These are phyloP conservation scores for Tetheella fluctuosa DNA, from an alignment of 2,888 invertebrate species.

Conservation along the genomic window DNA sequence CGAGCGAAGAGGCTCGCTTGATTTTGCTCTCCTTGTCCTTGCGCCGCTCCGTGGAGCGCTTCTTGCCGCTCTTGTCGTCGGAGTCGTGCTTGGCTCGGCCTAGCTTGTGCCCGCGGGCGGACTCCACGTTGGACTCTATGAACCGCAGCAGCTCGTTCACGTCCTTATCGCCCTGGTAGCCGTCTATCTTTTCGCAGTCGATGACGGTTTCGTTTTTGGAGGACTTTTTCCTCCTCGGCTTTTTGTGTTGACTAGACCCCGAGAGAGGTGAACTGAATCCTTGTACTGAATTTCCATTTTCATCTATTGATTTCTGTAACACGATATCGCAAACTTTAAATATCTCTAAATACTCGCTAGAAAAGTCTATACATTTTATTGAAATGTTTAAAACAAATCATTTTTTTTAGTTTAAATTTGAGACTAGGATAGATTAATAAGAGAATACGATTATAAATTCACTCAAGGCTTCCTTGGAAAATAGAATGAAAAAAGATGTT, in stretches of 20 bases:
- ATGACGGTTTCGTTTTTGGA: constrained; percentile 84
- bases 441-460: too few species aligned
- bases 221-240: constrained; percentile 84
- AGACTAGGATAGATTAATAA: too few species aligned
- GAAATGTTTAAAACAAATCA: too few species aligned
- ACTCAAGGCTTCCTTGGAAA: background rate
- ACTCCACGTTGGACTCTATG: constrained; percentile 87
- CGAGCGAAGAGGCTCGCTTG: constrained; percentile 91
- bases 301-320: constrained; percentile 88
- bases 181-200: constrained; percentile 87
- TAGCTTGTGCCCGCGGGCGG: constrained; percentile 62
- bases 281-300: constrained; percentile 91
- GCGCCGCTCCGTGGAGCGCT: constrained; percentile 79
- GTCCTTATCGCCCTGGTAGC: constrained; percentile 91
- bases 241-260: constrained; percentile 81
- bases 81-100: constrained; percentile 69
- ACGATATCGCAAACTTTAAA: constrained; percentile 4
- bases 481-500: background rate
- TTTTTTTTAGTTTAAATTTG: too few species aligned
- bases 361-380: too few species aligned
- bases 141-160: constrained; percentile 90
- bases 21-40: constrained; percentile 72
- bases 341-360: too few species aligned
- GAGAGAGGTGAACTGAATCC: constrained; percentile 77
- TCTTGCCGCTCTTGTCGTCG: constrained; percentile 76